Evolutionary conservation across 1,140 invertebrate genomes (phyloP).

Genomic region (Trichonephila inaurata): DNA sequence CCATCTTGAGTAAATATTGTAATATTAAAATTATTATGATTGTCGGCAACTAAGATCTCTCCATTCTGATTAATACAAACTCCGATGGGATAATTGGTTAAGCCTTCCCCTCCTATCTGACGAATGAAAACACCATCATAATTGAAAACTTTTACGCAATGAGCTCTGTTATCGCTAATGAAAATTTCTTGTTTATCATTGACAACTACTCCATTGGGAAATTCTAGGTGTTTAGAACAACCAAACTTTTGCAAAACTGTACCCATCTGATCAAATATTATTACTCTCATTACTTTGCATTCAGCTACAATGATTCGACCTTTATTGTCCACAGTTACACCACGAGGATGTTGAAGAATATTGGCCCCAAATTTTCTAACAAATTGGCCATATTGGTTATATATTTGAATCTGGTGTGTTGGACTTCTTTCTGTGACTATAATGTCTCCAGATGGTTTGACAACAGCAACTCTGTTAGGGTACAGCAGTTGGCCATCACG

Average conservation of each 20-base stretch:
- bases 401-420: conserved; percentile 98
- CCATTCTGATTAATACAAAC: conserved; percentile 98
- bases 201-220: conserved; percentile 84
- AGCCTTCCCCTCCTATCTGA: conserved; percentile 98
- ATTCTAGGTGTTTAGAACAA: conserved; percentile 84
- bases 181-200: conserved; percentile 97
- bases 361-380: conserved; percentile 99
- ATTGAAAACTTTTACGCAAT: conserved; percentile 99
- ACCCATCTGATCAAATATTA: conserved; percentile 98
- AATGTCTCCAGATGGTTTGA: conserved; percentile 97
- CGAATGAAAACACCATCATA: conserved; percentile 97
- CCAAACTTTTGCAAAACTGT: conserved; percentile 98
- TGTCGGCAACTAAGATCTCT: conserved; percentile 98
- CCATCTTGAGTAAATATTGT: conserved; percentile 99
- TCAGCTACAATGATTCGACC: conserved; percentile 99
- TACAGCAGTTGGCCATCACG: conserved; percentile 98
- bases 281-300: conserved; percentile 99
- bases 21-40: conserved; percentile 99
- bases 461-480: conserved; percentile 98
- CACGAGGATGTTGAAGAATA: conserved; percentile 98
- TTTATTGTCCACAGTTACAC: conserved; percentile 98
- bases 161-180: conserved; percentile 99
- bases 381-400: conserved; percentile 99
- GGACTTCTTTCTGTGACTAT: conserved; percentile 99
- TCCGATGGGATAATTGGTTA: conserved; percentile 99